Evolutionary conservation across 2,888 invertebrate species (phyloP).

Genomic region (Hipparchia sbordonii): DNA sequence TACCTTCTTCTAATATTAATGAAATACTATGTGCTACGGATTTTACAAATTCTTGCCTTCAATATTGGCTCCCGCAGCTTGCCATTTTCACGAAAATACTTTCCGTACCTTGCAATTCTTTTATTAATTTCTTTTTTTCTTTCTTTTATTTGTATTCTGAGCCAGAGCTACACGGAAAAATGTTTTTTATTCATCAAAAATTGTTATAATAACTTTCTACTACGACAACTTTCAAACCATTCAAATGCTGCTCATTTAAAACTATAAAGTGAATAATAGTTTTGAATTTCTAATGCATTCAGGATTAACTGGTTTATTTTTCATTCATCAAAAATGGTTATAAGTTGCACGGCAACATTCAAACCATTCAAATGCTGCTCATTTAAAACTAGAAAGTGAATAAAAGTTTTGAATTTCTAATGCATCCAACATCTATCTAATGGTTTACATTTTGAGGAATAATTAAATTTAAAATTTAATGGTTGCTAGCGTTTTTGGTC

Average conservation of each 20-base stretch:
- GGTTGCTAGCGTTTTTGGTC: no score
- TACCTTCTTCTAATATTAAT: no score
- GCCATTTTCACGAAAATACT: background rate
- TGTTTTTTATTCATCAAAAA: slow-evolving; percentile 2
- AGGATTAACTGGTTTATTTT: background rate
- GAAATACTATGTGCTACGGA: no score
- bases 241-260: background rate
- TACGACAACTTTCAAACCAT: background rate
- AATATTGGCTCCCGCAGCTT: background rate
- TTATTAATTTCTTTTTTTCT: slow-evolving; percentile 3
- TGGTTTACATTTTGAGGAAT: no score
- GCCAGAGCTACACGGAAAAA: background rate
- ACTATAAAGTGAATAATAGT: no score
- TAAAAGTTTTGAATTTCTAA: no score
- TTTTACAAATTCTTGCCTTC: no score
- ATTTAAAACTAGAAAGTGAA: no score
- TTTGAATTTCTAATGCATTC: no score
- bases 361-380: background rate
- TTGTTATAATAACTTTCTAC: background rate
- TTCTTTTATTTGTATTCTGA: background rate
- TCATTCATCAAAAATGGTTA: slow-evolving; percentile 6
- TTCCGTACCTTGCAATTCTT: slow-evolving; percentile 2
- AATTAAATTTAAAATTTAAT: no score
- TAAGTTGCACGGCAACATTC: background rate
- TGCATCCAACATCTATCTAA: no score